Conservation (phyloP, 1,140 invertebrate genomes). For the Drosophila repletoides region DNA sequence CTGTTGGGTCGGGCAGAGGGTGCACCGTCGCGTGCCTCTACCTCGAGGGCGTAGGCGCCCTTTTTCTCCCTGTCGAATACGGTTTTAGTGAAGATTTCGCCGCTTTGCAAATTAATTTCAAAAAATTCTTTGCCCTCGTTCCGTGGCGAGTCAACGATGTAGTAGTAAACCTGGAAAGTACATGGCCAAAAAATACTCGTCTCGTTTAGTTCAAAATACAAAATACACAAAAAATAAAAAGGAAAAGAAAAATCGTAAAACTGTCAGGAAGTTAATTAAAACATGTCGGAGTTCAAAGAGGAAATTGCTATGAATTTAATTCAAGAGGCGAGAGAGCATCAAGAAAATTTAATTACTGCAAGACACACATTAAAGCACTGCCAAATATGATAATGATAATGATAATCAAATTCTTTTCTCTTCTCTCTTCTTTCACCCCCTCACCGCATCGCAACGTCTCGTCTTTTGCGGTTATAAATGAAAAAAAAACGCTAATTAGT, state of each 20-base stretch:
- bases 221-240: neutral
- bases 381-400: constrained; percentile 43
- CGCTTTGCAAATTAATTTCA: constrained; percentile 95
- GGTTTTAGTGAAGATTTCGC: constrained; percentile 96
- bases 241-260: constrained; percentile 10
- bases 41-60: constrained; percentile 95
- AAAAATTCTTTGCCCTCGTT: constrained; percentile 97
- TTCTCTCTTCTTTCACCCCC: too few species aligned
- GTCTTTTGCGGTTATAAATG: too few species aligned
- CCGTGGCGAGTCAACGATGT: constrained; percentile 93
- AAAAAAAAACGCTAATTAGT: constrained; percentile 66
- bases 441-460: too few species aligned
- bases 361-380: constrained; percentile 49
- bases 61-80: constrained; percentile 97
- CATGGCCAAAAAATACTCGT: neutral
- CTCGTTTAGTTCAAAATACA: constrained; percentile 22
- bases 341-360: constrained; percentile 51
- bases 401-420: constrained; percentile 64
- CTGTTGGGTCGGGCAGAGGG: constrained; percentile 95
- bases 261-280: constrained; percentile 43
- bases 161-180: constrained; percentile 90
- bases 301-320: constrained; percentile 45
- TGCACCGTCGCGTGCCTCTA: constrained; percentile 95
- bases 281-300: constrained; percentile 28
- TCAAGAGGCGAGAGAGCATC: constrained; percentile 1